Evolutionary conservation across 2,113 vertebrate genomes (phyloP).

Genomic region (Callaeas wilsoni): DNA sequence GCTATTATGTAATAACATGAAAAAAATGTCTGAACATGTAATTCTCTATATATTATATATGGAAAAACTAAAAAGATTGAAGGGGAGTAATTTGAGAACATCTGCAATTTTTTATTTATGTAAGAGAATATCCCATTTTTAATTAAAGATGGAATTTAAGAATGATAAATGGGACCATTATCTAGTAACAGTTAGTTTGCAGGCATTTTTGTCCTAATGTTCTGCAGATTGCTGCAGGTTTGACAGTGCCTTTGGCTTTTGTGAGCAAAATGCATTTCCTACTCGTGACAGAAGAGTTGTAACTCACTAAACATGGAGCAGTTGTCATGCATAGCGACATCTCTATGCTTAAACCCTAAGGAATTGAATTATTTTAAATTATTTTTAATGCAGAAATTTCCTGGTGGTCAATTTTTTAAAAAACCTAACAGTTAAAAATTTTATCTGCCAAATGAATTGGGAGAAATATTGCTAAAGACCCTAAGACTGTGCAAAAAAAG

Average conservation of each 20-base stretch:
- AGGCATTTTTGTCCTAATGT: constrained; percentile 17
- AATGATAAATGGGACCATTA: constrained; percentile 35
- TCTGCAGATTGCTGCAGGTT: constrained; percentile 13
- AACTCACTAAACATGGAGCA: constrained; percentile 26
- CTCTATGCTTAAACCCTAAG: constrained; percentile 24
- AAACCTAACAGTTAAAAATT: not conserved
- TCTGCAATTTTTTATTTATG: constrained; percentile 39
- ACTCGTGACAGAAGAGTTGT: constrained; percentile 11
- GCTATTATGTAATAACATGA: not conserved
- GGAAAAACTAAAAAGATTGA: not conserved
- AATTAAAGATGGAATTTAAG: constrained; percentile 57
- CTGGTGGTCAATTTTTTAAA: constrained; percentile 57
- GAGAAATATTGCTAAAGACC: constrained; percentile 1
- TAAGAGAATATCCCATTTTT: constrained; percentile 33
- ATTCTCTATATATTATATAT: not conserved
- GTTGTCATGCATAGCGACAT: not conserved
- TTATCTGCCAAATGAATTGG: not conserved
- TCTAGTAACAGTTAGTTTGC: constrained; percentile 10
- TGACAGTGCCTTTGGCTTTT: constrained; percentile 20
- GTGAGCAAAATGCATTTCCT: constrained; percentile 43
- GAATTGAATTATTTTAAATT: constrained; percentile 55
- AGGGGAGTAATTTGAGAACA: not conserved
- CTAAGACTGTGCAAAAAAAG: not conserved
- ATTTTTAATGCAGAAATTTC: constrained; percentile 43
- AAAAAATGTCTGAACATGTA: not conserved